Conservation (phyloP, 2,888 invertebrate species). For the Macrophya alboannulata region DNA sequence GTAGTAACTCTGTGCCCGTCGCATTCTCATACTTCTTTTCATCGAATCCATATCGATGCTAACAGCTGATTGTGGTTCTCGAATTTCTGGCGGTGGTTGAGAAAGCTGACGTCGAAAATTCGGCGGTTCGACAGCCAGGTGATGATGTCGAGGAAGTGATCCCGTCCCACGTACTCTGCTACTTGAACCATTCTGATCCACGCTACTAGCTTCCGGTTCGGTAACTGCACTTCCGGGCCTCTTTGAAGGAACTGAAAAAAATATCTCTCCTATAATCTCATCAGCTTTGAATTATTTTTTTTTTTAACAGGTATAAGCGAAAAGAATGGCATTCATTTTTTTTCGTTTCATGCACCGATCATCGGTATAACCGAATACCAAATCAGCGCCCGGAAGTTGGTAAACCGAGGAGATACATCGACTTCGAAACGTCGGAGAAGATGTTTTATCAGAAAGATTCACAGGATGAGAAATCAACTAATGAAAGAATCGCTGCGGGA, state of each 20-base stretch:
- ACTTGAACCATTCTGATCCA: not conserved
- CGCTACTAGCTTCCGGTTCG: not conserved
- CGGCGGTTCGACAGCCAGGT: conserved; percentile 27
- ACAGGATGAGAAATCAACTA: too few relatives aligned
- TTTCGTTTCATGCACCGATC: too few relatives aligned
- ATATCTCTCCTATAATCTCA: not conserved
- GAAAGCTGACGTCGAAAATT: conserved; percentile 53
- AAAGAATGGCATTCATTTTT: too few relatives aligned
- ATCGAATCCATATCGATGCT: conserved; percentile 49
- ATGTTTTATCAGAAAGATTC: too few relatives aligned
- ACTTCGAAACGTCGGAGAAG: too few relatives aligned
- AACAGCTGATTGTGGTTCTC: conserved; percentile 38
- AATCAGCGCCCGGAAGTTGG: too few relatives aligned
- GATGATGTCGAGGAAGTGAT: conserved; percentile 55
- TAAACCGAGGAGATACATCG: too few relatives aligned
- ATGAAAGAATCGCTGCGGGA: too few relatives aligned
- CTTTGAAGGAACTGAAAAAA: conserved; percentile 13
- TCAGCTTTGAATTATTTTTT: too few relatives aligned
- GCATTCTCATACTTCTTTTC: conserved; percentile 48
- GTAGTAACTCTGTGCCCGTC: conserved; percentile 54
- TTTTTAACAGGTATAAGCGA: too few relatives aligned
- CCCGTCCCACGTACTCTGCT: conserved; percentile 39
- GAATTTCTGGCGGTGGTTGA: conserved; percentile 57
- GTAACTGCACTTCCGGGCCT: conserved; percentile 34
- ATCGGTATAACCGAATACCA: too few relatives aligned